These are phyloP conservation scores for Sorex araneus DNA, from an alignment of 2,113 vertebrate genomes.

Conservation along the genomic window DNA sequence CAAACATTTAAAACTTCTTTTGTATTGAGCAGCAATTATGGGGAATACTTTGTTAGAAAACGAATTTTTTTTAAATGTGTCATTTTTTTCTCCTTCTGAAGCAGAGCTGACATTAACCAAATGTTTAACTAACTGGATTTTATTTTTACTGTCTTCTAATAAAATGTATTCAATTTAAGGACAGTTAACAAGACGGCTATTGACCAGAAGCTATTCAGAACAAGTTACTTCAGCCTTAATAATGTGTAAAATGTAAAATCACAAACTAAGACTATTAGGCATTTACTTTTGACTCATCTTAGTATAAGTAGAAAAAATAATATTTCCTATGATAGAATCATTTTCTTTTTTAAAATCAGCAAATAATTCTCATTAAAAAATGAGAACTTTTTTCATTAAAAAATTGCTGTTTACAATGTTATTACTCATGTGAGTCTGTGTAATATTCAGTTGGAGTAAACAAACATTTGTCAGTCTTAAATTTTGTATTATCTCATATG, in stretches of 20 bases:
- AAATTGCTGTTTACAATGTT: slow-evolving; percentile 17
- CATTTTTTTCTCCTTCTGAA: slow-evolving; percentile 37
- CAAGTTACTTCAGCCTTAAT: slow-evolving; percentile 48
- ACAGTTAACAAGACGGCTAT: not conserved
- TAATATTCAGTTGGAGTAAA: slow-evolving; percentile 1
- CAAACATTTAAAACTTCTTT: slow-evolving; percentile 48
- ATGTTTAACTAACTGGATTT: slow-evolving; percentile 37
- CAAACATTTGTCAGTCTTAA: slow-evolving; percentile 33
- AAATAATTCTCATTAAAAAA: slow-evolving; percentile 38
- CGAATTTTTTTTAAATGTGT: slow-evolving; percentile 23
- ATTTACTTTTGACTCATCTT: slow-evolving; percentile 20
- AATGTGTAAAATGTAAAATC: slow-evolving; percentile 56
- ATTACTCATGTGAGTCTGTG: not conserved
- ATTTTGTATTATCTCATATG: slow-evolving; percentile 47
- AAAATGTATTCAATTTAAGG: slow-evolving; percentile 51
- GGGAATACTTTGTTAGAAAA: not conserved
- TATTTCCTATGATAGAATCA: no score
- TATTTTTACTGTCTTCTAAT: slow-evolving; percentile 33
- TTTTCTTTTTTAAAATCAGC: no score
- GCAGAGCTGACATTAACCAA: slow-evolving; percentile 50
- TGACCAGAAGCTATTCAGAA: slow-evolving; percentile 9
- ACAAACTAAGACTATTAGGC: not conserved
- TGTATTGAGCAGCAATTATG: slow-evolving; percentile 52
- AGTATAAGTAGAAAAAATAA: slow-evolving; percentile 25
- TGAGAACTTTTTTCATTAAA: slow-evolving; percentile 37